Evolutionary conservation across 1,140 invertebrate genomes (phyloP), one percentile per base, ranked within the genome.

Genomic region (Apis florea): DNA sequence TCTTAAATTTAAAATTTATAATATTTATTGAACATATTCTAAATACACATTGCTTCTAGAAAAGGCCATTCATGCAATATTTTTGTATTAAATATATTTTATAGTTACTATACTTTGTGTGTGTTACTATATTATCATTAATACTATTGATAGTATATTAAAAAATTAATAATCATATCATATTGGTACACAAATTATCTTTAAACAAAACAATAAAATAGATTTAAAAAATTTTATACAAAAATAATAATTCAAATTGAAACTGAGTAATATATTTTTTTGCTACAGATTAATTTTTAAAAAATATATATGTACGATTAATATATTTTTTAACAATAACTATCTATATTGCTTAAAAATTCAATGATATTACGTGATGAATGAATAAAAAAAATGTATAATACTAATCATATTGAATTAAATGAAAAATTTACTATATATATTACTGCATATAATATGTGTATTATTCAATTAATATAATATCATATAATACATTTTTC

Each of bases 11-110:
- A 24, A 54, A 47, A 63, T 73, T 56, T 47, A n/a, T 21, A 49
- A 47, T n/a, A 11, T 61, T 21, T 21, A 79, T 73, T n/a, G 17
- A 63, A 66, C 24, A 17, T 79, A 40, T 53, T 4, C 26, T 80
- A 74, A 74, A 68, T 76, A 69, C 47, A 53, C 56, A 82, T 76
- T 79, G 77, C 68, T 70, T 75, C 71, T 75, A 81, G 51, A 81
- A n/a, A 72, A 75, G 75, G 79, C 79, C 77, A 61, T 15, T 24
- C 31, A 76, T 81, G 47, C 49, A 76, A 61, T 58, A 59, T 59
- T 53, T 76, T 53, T 9, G 2, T 59, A 76, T n/a, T 75, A n/a
- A n/a, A n/a, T n/a, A n/a, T n/a, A n/a, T n/a, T n/a, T n/a, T n/a
- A n/a, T n/a, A n/a, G n/a, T n/a, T n/a, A n/a, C n/a, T n/a, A n/a